A percentile compares a stretch with the other conserved stretches of the same genome.
Evolutionary conservation across 2,888 invertebrate genomes (phyloP).

Genomic region (Peribatodes rhomboidaria): DNA sequence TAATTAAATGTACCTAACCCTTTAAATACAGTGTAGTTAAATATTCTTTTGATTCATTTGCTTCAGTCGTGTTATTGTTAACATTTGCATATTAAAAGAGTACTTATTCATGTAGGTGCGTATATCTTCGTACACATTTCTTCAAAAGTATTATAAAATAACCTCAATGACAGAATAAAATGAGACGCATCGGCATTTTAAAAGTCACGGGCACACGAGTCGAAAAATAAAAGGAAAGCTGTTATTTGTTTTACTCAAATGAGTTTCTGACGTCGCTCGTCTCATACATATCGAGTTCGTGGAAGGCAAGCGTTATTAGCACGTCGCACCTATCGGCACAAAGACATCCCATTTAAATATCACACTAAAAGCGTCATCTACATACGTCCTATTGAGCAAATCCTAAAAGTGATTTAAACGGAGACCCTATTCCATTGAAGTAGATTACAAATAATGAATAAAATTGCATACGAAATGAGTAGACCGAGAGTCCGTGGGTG

Average conservation of each 20-base stretch:
- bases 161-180: constrained; percentile 58
- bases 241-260: constrained; percentile 83
- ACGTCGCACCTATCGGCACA: constrained; percentile 61
- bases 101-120: too few species aligned
- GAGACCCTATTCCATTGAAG: constrained; percentile 84
- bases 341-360: constrained; percentile 82
- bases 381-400: constrained; percentile 81
- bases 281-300: constrained; percentile 71
- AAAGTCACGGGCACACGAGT: constrained; percentile 67
- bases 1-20: too few species aligned
- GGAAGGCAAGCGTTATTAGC: constrained; percentile 77
- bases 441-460: constrained; percentile 87
- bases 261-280: constrained; percentile 74
- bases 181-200: constrained; percentile 70
- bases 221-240: constrained; percentile 64
- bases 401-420: constrained; percentile 85
- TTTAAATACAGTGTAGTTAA: too few species aligned
- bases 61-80: too few species aligned
- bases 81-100: too few species aligned
- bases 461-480: constrained; percentile 86
- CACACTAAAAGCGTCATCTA: constrained; percentile 84
- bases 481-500: constrained; percentile 77
- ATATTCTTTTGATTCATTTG: too few species aligned
- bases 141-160: too few species aligned
- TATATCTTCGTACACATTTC: too few species aligned